These are phyloP conservation scores for Drosophila histrio DNA, from an alignment of 2,888 invertebrate genomes.

Conservation along the genomic window DNA sequence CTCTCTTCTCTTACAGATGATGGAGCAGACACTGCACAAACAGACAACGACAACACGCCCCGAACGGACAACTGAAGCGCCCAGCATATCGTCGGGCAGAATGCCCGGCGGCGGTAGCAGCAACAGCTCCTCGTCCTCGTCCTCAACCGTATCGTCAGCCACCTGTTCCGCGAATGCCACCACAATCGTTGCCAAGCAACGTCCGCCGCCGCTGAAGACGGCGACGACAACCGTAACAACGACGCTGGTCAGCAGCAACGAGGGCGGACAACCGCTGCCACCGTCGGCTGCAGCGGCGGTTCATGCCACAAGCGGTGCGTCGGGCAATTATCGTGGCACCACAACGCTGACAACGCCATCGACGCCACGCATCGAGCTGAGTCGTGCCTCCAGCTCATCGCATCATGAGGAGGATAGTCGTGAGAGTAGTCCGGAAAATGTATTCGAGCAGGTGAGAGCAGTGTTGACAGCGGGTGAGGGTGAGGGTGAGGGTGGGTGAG, in stretches of 20 bases:
- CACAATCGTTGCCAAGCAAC: slow-evolving; percentile 66
- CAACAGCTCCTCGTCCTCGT: slow-evolving; percentile 43
- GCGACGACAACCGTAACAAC: slow-evolving; percentile 67
- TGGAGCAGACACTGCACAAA: slow-evolving; percentile 61
- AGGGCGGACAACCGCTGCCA: slow-evolving; percentile 66
- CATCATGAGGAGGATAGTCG: slow-evolving; percentile 91
- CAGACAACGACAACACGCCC: slow-evolving; percentile 48
- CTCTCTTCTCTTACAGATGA: slow-evolving; percentile 44
- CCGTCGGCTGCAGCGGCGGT: neutral
- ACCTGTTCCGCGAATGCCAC: slow-evolving; percentile 69
- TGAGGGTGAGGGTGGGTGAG: too few relatives aligned
- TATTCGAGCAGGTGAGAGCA: slow-evolving; percentile 88
- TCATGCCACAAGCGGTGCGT: neutral
- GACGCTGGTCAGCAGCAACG: slow-evolving; percentile 73
- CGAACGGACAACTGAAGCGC: slow-evolving; percentile 36
- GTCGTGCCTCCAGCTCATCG: slow-evolving; percentile 94
- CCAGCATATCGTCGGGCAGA: slow-evolving; percentile 44
- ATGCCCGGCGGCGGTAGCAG: neutral
- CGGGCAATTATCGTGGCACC: slow-evolving; percentile 54
- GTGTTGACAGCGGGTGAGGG: neutral
- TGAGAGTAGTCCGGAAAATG: slow-evolving; percentile 93
- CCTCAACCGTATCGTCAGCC: slow-evolving; percentile 57
- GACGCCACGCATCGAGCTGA: slow-evolving; percentile 94
- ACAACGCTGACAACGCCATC: slow-evolving; percentile 86
- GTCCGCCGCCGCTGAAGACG: slow-evolving; percentile 83